These are phyloP conservation scores for Crotophaga sulcirostris DNA, from an alignment of 2,113 vertebrate species.

Conservation along the genomic window DNA sequence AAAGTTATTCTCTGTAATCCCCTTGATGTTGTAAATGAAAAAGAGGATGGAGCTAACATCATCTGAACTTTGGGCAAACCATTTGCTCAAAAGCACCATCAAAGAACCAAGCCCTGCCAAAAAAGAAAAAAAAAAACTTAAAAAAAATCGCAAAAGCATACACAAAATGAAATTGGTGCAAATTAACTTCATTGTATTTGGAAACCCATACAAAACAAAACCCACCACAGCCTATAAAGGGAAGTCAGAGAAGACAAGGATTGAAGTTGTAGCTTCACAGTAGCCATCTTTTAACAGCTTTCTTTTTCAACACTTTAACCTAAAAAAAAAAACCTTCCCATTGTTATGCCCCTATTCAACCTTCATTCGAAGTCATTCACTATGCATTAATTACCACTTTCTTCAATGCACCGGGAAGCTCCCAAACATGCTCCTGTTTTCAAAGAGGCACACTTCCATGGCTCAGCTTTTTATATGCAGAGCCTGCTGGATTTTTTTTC, in stretches of 20 bases:
- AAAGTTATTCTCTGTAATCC: conserved; percentile 86
- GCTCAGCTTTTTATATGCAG: conserved; percentile 84
- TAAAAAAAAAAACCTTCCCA: conserved; percentile 68
- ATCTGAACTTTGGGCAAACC: conserved; percentile 86
- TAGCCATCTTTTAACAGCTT: conserved; percentile 80
- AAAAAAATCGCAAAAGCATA: conserved; percentile 61
- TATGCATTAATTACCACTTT: conserved; percentile 86
- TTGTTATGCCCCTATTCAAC: conserved; percentile 81
- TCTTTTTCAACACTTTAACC: conserved; percentile 77
- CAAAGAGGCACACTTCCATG: conserved; percentile 82
- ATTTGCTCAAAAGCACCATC: conserved; percentile 83
- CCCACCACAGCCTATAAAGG: conserved; percentile 68
- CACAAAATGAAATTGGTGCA: conserved; percentile 81
- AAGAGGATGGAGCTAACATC: conserved; percentile 78
- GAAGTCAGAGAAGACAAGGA: conserved; percentile 73
- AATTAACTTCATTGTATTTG: conserved; percentile 78
- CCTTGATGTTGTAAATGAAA: conserved; percentile 86
- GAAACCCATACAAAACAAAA: conserved; percentile 79
- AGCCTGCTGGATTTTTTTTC: conserved; percentile 72
- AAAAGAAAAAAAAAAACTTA: neutral
- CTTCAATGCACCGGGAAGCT: conserved; percentile 74
- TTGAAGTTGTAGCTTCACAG: conserved; percentile 76
- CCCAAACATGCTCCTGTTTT: conserved; percentile 79
- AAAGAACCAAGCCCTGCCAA: conserved; percentile 76
- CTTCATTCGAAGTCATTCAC: conserved; percentile 83